Conservation (phyloP, 2,888 invertebrate species). For the Carabus problematicus region DNA sequence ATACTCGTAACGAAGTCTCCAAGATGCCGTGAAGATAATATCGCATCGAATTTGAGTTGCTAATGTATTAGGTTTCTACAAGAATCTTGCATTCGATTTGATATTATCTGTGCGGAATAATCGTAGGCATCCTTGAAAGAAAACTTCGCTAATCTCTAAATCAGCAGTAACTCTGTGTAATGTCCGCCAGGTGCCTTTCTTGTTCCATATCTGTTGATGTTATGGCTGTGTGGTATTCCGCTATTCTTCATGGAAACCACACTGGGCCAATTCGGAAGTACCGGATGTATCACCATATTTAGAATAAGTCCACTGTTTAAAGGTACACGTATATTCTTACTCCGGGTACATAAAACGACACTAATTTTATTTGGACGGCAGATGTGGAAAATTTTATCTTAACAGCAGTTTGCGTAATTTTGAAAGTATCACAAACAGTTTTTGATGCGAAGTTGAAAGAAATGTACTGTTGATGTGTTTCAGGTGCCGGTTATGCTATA, state of each 20-base stretch:
- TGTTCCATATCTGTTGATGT: slow-evolving; percentile 83
- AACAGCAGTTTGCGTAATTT: no score
- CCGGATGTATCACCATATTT: slow-evolving; percentile 83
- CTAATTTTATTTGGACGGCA: neutral
- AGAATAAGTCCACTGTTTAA: slow-evolving; percentile 84
- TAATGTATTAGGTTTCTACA: neutral
- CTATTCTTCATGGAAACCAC: slow-evolving; percentile 87
- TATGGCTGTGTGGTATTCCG: slow-evolving; percentile 84
- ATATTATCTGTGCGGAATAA: no score
- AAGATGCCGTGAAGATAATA: no score
- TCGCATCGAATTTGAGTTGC: neutral
- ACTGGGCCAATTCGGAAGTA: slow-evolving; percentile 84
- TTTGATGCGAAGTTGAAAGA: neutral
- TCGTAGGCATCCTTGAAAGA: no score
- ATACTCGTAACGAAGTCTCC: no score
- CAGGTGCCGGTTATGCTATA: slow-evolving; percentile 87
- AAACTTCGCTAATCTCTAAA: neutral
- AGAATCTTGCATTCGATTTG: no score
- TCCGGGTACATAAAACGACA: neutral
- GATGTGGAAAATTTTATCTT: no score
- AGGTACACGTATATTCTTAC: slow-evolving; percentile 63
- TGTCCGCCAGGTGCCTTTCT: slow-evolving; percentile 80
- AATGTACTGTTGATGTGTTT: slow-evolving; percentile 46
- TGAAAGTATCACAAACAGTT: slow-evolving; percentile 17
- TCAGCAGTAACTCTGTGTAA: slow-evolving; percentile 1